A percentile compares a stretch with the other conserved stretches of the same genome.
Evolutionary conservation across 2,888 invertebrate genomes (phyloP).

Genomic region (Cheilosia scutellata): DNA sequence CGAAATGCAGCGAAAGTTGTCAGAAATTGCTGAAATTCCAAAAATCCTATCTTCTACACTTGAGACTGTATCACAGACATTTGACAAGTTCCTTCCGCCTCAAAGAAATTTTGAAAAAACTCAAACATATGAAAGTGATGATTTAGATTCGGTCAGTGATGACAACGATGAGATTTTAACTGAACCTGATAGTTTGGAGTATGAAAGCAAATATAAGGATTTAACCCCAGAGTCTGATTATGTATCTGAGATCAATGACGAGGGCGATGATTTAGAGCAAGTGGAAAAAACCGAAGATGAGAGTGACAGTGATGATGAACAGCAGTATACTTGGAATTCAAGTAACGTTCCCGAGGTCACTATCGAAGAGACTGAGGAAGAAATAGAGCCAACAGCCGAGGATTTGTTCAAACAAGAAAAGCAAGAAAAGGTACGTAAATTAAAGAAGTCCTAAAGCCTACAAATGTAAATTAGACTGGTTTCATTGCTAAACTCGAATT

Average conservation of each 20-base stretch:
- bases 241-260: slow-evolving; percentile 81
- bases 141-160: slow-evolving; percentile 63
- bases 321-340: slow-evolving; percentile 82
- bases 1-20: slow-evolving; percentile 83
- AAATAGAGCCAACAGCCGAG: slow-evolving; percentile 72
- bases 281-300: slow-evolving; percentile 43
- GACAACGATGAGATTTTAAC: slow-evolving; percentile 61
- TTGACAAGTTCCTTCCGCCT: slow-evolving; percentile 79
- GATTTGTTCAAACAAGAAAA: slow-evolving; percentile 77
- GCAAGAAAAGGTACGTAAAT: slow-evolving; percentile 76
- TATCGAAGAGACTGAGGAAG: slow-evolving; percentile 77
- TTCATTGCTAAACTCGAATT: too few relatives aligned
- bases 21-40: slow-evolving; percentile 84
- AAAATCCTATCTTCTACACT: slow-evolving; percentile 82
- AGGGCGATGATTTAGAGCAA: slow-evolving; percentile 77
- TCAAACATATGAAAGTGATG: slow-evolving; percentile 53
- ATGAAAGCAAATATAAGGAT: slow-evolving; percentile 77
- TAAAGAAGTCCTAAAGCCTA: too few relatives aligned
- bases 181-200: slow-evolving; percentile 66
- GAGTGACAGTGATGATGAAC: slow-evolving; percentile 71
- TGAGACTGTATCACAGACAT: slow-evolving; percentile 83
- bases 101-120: neutral
- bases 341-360: slow-evolving; percentile 80
- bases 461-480: too few relatives aligned
- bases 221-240: slow-evolving; percentile 83